phyloP scores from a whole-genome alignment of 2,113 vertebrate species.

The Charina bottae region DNA sequence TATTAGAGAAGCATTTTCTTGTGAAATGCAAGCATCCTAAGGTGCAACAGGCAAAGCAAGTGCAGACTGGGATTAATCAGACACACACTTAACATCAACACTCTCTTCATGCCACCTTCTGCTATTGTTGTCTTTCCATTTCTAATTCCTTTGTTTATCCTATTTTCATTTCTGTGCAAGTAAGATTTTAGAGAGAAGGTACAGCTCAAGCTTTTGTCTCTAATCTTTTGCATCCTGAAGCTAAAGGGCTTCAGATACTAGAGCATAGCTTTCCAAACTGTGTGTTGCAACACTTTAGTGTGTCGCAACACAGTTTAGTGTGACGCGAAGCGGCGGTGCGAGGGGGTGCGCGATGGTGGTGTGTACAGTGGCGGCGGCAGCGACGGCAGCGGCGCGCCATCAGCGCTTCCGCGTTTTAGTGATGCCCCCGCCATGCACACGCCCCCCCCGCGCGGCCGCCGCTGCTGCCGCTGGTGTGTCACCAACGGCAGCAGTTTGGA shows the following conservation, averaged over 20 bases:
- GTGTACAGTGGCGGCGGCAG: too few species aligned
- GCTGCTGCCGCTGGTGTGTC: too few species aligned
- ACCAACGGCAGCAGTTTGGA: too few species aligned
- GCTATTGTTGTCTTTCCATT: fast-evolving
- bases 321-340: too few species aligned
- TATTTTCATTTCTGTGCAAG: fast-evolving
- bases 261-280: too few species aligned
- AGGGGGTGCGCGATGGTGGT: too few species aligned
- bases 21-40: neutral
- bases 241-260: neutral
- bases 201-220: neutral
- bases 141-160: neutral
- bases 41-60: neutral
- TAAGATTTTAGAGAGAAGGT: neutral
- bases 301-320: too few species aligned
- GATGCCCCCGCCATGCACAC: too few species aligned
- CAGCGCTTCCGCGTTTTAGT: too few species aligned
- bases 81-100: neutral
- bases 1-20: neutral
- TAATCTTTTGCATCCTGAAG: neutral
- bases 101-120: neutral
- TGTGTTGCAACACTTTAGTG: too few species aligned
- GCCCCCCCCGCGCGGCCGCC: too few species aligned
- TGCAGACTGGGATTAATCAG: neutral
- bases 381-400: too few species aligned